A percentile compares a stretch with the other conserved stretches of the same genome.
phyloP scores from a whole-genome alignment of 2,888 invertebrate genomes.

The Griposia aprilina region DNA sequence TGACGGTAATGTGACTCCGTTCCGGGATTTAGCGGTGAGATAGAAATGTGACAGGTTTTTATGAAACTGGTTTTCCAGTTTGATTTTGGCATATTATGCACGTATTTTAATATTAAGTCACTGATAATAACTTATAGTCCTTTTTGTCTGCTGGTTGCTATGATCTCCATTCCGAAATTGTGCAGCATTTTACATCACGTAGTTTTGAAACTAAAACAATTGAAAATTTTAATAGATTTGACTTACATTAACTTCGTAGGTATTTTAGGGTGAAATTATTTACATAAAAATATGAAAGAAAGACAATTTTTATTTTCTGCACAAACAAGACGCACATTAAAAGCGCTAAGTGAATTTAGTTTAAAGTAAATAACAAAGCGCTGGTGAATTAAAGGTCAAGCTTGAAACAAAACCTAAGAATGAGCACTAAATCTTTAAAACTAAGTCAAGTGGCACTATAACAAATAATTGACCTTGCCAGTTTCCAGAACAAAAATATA shows the following conservation, averaged over 20 bases:
- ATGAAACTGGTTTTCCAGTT: neutral
- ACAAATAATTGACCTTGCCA: neutral
- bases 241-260: neutral
- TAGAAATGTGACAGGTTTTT: constrained; percentile 21
- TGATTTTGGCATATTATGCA: neutral
- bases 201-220: neutral
- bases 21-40: constrained; percentile 36
- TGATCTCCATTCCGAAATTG: neutral
- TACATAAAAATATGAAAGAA: too few relatives aligned
- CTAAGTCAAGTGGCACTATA: neutral
- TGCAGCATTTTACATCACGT: neutral
- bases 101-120: neutral
- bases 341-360: too few relatives aligned
- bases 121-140: neutral
- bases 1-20: constrained; percentile 44
- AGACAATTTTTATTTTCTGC: too few relatives aligned
- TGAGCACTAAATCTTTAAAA: neutral
- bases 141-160: neutral
- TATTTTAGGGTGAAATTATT: neutral
- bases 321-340: neutral
- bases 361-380: too few relatives aligned
- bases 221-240: neutral
- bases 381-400: neutral
- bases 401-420: neutral
- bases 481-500: neutral